Conservation (phyloP, 2,888 invertebrate genomes). For the Sarcophaga rosellei region DNA sequence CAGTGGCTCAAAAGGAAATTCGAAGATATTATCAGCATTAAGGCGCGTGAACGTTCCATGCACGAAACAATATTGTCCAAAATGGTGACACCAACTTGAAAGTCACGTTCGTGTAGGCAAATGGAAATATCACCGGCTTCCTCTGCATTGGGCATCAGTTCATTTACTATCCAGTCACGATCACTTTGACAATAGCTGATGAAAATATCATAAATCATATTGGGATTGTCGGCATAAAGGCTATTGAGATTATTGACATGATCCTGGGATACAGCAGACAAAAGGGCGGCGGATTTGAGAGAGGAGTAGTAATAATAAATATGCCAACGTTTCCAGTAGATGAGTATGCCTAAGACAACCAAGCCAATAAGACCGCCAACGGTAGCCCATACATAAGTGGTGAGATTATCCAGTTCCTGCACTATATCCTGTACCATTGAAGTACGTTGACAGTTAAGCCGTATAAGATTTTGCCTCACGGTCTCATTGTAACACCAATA, state of each 20-base stretch:
- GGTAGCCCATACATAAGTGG: slow-evolving; percentile 70
- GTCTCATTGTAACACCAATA: slow-evolving; percentile 80
- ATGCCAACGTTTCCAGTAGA: slow-evolving; percentile 83
- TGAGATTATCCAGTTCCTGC: slow-evolving; percentile 69
- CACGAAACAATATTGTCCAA: slow-evolving; percentile 87
- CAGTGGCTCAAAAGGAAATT: slow-evolving; percentile 86
- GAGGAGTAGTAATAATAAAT: slow-evolving; percentile 84
- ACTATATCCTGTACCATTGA: slow-evolving; percentile 61
- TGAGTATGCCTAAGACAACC: slow-evolving; percentile 71
- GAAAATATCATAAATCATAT: slow-evolving; percentile 85
- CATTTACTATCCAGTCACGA: slow-evolving; percentile 85
- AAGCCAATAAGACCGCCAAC: slow-evolving; percentile 71
- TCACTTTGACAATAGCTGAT: slow-evolving; percentile 87
- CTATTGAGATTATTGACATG: slow-evolving; percentile 73
- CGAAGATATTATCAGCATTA: slow-evolving; percentile 85
- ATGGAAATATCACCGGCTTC: slow-evolving; percentile 83
- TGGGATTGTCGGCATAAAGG: slow-evolving; percentile 73
- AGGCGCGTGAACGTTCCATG: slow-evolving; percentile 85
- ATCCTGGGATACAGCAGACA: slow-evolving; percentile 83
- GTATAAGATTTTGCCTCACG: slow-evolving; percentile 73
- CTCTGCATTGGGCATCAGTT: slow-evolving; percentile 85
- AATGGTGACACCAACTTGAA: slow-evolving; percentile 87
- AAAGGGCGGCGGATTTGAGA: slow-evolving; percentile 83
- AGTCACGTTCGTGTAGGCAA: slow-evolving; percentile 88
- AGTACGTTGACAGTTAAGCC: slow-evolving; percentile 72